Evolutionary conservation across 1,140 invertebrate genomes (phyloP).

Genomic region (Tenebrio molitor): DNA sequence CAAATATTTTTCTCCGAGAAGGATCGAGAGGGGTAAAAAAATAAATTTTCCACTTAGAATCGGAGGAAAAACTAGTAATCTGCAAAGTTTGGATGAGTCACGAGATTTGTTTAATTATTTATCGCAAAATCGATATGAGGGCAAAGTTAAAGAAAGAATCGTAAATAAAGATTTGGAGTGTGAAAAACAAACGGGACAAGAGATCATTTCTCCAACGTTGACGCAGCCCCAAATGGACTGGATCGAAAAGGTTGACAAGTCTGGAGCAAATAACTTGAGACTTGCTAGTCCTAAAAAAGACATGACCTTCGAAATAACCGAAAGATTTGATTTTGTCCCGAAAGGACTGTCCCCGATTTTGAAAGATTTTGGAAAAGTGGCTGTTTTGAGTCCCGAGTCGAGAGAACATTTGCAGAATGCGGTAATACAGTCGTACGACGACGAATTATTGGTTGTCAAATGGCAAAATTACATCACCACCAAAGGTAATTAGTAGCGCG

Average conservation of each 20-base stretch:
- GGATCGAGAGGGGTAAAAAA: not conserved
- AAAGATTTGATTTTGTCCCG: slow-evolving; percentile 64
- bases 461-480: slow-evolving; percentile 63
- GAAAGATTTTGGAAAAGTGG: slow-evolving; percentile 53
- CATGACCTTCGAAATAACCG: slow-evolving; percentile 52
- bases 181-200: too few relatives aligned
- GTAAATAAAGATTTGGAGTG: too few relatives aligned
- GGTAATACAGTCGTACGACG: slow-evolving; percentile 59
- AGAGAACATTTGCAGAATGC: slow-evolving; percentile 58
- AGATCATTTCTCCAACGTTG: not conserved
- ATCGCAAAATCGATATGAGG: too few relatives aligned
- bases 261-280: too few relatives aligned
- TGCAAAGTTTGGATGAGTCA: not conserved
- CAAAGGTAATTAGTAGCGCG: too few relatives aligned
- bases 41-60: too few relatives aligned
- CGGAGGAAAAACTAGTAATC: too few relatives aligned
- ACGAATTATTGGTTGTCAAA: slow-evolving; percentile 62
- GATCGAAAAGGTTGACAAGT: not conserved
- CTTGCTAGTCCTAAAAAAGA: slow-evolving; percentile 54
- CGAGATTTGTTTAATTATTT: slow-evolving; percentile 15
- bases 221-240: not conserved
- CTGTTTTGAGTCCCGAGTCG: slow-evolving; percentile 57
- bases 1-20: slow-evolving; percentile 3
- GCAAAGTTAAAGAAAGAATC: too few relatives aligned
- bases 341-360: slow-evolving; percentile 66